These are phyloP conservation scores for Lycodopsis pacificus DNA, from an alignment of 2,797 vertebrate genomes.

Conservation along the genomic window DNA sequence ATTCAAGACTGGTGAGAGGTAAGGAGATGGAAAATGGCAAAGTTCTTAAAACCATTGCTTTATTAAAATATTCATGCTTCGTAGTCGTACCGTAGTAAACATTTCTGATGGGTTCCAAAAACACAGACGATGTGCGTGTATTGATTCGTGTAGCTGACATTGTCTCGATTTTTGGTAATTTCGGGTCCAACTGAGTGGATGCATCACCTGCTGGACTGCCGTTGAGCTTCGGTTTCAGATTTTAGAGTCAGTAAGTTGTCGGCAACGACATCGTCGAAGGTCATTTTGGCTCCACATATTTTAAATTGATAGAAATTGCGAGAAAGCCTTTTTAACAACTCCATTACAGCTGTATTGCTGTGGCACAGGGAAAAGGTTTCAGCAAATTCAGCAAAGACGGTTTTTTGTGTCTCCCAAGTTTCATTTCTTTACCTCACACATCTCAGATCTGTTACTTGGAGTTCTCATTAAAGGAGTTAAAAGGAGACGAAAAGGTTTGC, in stretches of 20 bases:
- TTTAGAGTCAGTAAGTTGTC: not conserved
- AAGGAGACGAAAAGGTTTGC: slow-evolving; percentile 5
- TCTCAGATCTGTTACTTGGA: not conserved
- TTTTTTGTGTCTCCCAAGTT: not conserved
- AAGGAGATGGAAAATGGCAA: slow-evolving; percentile 14
- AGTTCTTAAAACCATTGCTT: slow-evolving; percentile 36
- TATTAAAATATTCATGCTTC: slow-evolving; percentile 32
- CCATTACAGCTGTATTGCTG: not conserved
- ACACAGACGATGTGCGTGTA: not conserved
- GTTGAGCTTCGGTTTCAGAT: not conserved
- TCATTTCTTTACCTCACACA: not conserved
- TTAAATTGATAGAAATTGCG: not conserved
- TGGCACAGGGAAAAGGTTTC: not conserved
- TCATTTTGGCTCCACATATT: not conserved
- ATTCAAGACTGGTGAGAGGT: slow-evolving; percentile 34
- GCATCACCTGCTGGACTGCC: not conserved
- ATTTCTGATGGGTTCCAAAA: slow-evolving; percentile 4
- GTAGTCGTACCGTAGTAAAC: slow-evolving; percentile 5
- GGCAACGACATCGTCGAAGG: not conserved
- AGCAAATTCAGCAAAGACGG: not conserved
- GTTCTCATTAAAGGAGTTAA: not conserved
- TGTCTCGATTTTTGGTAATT: not conserved
- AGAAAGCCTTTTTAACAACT: not conserved
- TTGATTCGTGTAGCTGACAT: not conserved
- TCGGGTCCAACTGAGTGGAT: not conserved